Base-by-base conservation (phyloP, 1,140 invertebrate genomes). In the Neodiprion virginianus region DNA sequence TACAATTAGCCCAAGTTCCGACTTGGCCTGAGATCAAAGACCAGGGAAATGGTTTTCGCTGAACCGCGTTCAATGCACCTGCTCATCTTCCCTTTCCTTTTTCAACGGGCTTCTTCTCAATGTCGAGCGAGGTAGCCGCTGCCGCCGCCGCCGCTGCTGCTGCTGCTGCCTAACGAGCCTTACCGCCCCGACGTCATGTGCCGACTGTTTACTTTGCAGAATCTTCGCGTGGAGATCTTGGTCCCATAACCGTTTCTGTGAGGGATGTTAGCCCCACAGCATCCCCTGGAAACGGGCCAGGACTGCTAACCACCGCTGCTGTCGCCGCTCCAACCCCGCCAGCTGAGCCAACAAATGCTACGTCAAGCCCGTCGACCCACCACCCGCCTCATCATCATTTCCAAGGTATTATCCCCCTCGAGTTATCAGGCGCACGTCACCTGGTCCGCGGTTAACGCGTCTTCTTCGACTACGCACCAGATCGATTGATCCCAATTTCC, bases 221-320 rank as follows among this genome's bases (percentile, higher is more conserved):
- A 74, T 83, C 88, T 10, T 80, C 87, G 65, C 83, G 86, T 70
- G 83, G 80, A 68, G 86, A 89, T 68, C 76, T 88, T 66, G 85
- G 84, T 48, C 85, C 88, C 0, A 87, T 87, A 73, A 87, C 85
- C 74, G 87, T 88, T 21, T 85, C 87, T 0, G 86, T 87, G 47
- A 80, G 86, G 74, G 87, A 88, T 74, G 82, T 82, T 7, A 81
- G 84, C 3, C 83, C 86, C 9, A 78, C 82, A 8, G 79, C 82
- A 9, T 88, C 86, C 68, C 85, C 88, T 2, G 83, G 80, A 50
- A 88, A 85, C 78, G 87, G 85, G 40, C 84, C 86, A 21, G 84
- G 88, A 69, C 80, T 89, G 78, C 77, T 89, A 47, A 88, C 87
- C 40, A 87, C 86, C 73, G 84, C 84, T 47, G 79, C 84, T 8